A percentile compares a stretch with the other conserved stretches of the same genome.
Conservation (phyloP, 2,113 vertebrate species). For the Mormyrus lacerda region DNA sequence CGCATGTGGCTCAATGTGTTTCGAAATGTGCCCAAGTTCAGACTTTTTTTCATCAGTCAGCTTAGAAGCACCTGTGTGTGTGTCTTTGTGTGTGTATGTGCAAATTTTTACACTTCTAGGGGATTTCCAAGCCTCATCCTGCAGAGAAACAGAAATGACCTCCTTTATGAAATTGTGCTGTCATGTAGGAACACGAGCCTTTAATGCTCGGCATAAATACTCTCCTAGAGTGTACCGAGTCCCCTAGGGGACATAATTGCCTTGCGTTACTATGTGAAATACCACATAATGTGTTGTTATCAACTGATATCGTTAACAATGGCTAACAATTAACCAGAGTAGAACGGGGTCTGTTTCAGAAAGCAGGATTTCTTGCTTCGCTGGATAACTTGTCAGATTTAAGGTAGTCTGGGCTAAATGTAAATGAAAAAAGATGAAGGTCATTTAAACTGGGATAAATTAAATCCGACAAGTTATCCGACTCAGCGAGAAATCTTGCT, state of each 20-base stretch:
- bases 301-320: too few species aligned
- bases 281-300: too few species aligned
- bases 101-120: not conserved
- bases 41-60: not conserved
- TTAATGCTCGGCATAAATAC: not conserved
- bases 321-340: too few species aligned
- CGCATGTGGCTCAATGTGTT: not conserved
- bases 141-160: not conserved
- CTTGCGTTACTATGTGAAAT: too few species aligned
- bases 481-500: too few species aligned
- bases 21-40: not conserved
- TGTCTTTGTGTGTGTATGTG: not conserved
- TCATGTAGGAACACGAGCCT: not conserved
- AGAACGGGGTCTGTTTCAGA: too few species aligned
- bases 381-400: too few species aligned
- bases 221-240: not conserved
- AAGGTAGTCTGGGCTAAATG: too few species aligned
- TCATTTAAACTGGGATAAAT: too few species aligned
- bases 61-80: not conserved
- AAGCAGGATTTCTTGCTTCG: too few species aligned
- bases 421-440: too few species aligned
- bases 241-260: not conserved
- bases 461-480: too few species aligned
- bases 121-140: not conserved
- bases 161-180: not conserved